Conservation (phyloP, 2,888 invertebrate genomes). For the Drosophila barbarae region DNA sequence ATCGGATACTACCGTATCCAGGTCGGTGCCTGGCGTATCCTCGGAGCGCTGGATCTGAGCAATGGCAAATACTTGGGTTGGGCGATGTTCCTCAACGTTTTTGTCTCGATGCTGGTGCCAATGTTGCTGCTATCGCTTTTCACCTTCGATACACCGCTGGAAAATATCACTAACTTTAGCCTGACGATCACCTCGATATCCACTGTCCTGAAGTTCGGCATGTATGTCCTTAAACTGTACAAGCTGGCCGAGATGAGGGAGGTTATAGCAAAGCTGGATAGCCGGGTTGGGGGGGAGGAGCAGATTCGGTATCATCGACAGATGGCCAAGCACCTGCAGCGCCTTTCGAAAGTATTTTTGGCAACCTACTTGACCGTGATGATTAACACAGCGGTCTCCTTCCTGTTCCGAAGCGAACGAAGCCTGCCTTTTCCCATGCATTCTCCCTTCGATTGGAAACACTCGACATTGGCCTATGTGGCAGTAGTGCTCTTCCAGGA, state of each 20-base stretch:
- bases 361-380: not conserved
- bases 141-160: conserved; percentile 37
- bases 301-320: conserved; percentile 1
- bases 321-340: not conserved
- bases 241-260: conserved; percentile 34
- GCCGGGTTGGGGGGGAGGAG: conserved; percentile 10
- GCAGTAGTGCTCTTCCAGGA: conserved; percentile 34
- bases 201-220: conserved; percentile 31
- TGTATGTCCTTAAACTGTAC: conserved; percentile 31
- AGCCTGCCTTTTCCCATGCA: conserved; percentile 48
- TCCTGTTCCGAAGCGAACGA: conserved; percentile 30
- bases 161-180: conserved; percentile 52
- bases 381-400: not conserved
- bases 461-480: conserved; percentile 33
- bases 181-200: conserved; percentile 42
- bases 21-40: conserved; percentile 33
- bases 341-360: conserved; percentile 32
- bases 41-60: conserved; percentile 45
- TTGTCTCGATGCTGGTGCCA: conserved; percentile 15
- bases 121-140: conserved; percentile 16
- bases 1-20: conserved; percentile 37
- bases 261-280: conserved; percentile 34
- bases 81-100: conserved; percentile 8
- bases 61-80: conserved; percentile 18
- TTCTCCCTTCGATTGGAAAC: conserved; percentile 55